A percentile compares a stretch with the other conserved stretches of the same genome.
phyloP scores from a whole-genome alignment of 2,113 vertebrate genomes.

The Lathamus discolor region DNA sequence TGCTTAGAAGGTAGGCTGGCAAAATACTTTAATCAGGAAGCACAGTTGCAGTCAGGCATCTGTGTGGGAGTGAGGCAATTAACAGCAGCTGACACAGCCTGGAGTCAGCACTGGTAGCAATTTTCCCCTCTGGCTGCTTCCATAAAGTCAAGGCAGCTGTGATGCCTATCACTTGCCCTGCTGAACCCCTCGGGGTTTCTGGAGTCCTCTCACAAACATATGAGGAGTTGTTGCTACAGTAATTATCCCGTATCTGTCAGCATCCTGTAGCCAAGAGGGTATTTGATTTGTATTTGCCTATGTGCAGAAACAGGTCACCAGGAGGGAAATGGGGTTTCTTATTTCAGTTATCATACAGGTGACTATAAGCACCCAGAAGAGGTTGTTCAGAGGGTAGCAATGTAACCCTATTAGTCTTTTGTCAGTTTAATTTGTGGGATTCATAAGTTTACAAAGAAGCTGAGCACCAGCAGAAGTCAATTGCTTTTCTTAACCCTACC shows the following conservation, averaged over 20 bases:
- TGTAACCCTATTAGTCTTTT: neutral
- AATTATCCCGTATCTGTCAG: neutral
- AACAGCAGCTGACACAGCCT: constrained; percentile 16
- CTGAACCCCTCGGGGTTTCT: neutral
- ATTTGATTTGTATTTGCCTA: neutral
- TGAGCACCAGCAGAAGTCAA: neutral
- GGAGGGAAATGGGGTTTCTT: neutral
- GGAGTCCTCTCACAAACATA: neutral
- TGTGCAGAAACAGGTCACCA: neutral
- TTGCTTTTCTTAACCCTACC: neutral
- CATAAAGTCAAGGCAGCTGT: neutral
- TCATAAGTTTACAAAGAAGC: neutral
- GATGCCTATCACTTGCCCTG: neutral
- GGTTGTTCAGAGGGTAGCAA: neutral
- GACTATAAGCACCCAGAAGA: neutral
- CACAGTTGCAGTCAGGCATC: neutral
- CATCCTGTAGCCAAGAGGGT: neutral
- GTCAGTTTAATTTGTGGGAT: neutral
- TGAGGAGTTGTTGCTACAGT: neutral
- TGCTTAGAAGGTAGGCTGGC: neutral
- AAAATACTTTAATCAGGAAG: neutral
- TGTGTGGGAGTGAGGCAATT: neutral
- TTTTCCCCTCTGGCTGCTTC: constrained; percentile 2
- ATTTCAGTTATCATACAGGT: neutral
- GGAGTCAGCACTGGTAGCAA: neutral